Percentiles rank a stretch among this genome's conserved stretches.
Conservation (phyloP, 2,797 vertebrate species). For the Aotus griseimembra region DNA sequence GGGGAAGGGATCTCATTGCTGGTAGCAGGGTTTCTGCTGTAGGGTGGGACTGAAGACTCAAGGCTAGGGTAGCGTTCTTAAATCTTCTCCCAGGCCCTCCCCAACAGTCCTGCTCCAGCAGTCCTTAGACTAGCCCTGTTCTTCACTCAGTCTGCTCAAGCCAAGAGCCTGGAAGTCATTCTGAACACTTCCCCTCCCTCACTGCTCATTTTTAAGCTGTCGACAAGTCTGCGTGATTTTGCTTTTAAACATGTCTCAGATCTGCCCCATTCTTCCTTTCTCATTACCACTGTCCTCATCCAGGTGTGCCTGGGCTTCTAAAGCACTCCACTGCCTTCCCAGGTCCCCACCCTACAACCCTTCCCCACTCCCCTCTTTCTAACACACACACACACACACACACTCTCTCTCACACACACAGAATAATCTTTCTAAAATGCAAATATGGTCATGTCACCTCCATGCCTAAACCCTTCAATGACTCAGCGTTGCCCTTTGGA, state of each 20-base stretch:
- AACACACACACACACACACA: too few species aligned
- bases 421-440: background rate
- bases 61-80: background rate
- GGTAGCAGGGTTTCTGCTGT: slow-evolving; percentile 41
- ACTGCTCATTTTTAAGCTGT: background rate
- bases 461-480: background rate
- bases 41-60: background rate
- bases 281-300: background rate
- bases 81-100: background rate
- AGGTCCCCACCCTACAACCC: background rate
- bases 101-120: background rate
- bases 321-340: background rate
- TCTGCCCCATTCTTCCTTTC: background rate
- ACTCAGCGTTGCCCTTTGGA: background rate
- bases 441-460: background rate
- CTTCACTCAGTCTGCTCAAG: background rate
- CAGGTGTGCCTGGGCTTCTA: background rate
- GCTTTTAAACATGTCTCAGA: background rate
- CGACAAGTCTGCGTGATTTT: background rate
- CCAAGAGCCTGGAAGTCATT: background rate
- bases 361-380: background rate
- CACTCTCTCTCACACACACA: background rate
- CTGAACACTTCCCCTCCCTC: background rate
- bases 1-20: background rate
- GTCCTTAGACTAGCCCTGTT: background rate